Conservation (phyloP, 2,797 vertebrate species). For the Tenualosa thibaudeaui region DNA sequence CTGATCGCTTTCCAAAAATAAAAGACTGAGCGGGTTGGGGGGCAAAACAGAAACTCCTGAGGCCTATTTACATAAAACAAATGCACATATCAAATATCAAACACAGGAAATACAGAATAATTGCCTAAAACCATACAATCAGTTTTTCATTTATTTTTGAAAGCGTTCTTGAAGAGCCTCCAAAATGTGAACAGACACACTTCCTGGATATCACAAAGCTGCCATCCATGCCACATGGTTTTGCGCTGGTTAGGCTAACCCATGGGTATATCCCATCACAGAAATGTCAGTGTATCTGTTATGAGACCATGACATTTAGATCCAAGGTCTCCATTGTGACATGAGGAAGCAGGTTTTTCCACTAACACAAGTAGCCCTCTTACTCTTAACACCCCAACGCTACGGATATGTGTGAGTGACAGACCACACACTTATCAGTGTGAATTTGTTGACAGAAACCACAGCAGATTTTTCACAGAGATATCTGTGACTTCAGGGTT, state of each 20-base stretch:
- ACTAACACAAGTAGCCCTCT: constrained; percentile 67
- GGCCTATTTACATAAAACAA: constrained; percentile 71
- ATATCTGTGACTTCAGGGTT: too few species aligned
- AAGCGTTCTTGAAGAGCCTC: constrained; percentile 65
- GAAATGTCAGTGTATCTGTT: constrained; percentile 82
- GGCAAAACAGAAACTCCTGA: constrained; percentile 66
- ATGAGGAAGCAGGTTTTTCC: constrained; percentile 72
- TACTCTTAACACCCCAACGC: constrained; percentile 57
- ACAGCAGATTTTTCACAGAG: background rate
- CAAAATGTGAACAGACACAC: constrained; percentile 65
- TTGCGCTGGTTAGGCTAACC: constrained; percentile 75
- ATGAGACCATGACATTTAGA: constrained; percentile 85
- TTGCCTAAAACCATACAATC: constrained; percentile 72
- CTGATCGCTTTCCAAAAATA: constrained; percentile 62
- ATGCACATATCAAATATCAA: constrained; percentile 74
- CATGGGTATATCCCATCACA: constrained; percentile 82
- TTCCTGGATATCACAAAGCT: constrained; percentile 72
- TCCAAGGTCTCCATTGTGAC: constrained; percentile 78
- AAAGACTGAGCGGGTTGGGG: constrained; percentile 47
- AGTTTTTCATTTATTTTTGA: constrained; percentile 70
- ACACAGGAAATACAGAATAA: constrained; percentile 51
- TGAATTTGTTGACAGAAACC: background rate
- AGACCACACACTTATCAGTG: background rate
- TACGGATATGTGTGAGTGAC: constrained; percentile 31
- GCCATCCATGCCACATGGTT: constrained; percentile 72